Percentiles rank a stretch among this genome's conserved stretches.
Conservation (phyloP, 2,113 vertebrate species). For the Anas platyrhynchos region DNA sequence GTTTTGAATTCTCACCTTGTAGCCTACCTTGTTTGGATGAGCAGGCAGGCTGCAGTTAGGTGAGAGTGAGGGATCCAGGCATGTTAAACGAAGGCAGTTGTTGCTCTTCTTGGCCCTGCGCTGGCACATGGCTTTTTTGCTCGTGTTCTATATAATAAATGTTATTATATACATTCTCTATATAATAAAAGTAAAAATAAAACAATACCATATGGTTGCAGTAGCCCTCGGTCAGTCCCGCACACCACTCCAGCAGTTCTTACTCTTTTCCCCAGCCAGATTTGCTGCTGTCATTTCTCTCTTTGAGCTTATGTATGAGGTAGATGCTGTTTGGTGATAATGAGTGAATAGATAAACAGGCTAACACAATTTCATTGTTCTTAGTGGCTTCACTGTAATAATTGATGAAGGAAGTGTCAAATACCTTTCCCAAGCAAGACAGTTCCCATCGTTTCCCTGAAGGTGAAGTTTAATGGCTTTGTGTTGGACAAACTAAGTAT, state of each 20-base stretch:
- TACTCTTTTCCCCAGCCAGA: not conserved
- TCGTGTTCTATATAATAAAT: not conserved
- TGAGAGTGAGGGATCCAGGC: not conserved
- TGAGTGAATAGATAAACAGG: not conserved
- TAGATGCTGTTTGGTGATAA: too few relatives aligned
- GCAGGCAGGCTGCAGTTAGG: not conserved
- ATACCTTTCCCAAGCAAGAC: not conserved
- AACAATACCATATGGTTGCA: too few relatives aligned
- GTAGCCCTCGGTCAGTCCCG: not conserved
- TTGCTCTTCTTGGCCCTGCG: not conserved
- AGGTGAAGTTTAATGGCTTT: not conserved
- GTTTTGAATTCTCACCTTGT: not conserved
- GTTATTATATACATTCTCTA: too few relatives aligned
- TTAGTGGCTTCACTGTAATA: too few relatives aligned
- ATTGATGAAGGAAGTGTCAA: not conserved
- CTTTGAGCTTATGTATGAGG: not conserved
- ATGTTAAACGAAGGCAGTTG: not conserved
- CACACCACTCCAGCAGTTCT: not conserved
- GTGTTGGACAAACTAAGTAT: not conserved
- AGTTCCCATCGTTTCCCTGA: not conserved
- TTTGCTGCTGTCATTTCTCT: not conserved
- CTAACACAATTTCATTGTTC: not conserved
- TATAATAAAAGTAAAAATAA: too few relatives aligned
- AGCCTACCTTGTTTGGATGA: not conserved
- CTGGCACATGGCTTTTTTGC: not conserved